Evolutionary conservation across 2,888 invertebrate species (phyloP).

Genomic region (Odiellus spinosus): DNA sequence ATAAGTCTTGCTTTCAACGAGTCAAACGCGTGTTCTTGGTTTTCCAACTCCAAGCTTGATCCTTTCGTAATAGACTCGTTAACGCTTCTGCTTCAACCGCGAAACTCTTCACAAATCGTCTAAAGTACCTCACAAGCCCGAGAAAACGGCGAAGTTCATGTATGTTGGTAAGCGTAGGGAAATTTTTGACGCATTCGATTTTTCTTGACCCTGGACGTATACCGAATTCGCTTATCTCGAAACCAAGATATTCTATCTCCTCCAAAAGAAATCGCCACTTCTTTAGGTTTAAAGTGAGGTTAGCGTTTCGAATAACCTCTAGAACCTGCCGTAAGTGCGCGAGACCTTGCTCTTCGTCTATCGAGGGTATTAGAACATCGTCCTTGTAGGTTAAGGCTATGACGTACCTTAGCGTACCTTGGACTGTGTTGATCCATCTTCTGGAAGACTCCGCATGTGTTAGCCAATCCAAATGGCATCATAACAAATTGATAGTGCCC

Average conservation of each 20-base stretch:
- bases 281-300: background rate
- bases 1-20: too few relatives aligned
- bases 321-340: background rate
- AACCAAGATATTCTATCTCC: background rate
- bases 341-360: background rate
- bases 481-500: background rate
- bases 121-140: background rate
- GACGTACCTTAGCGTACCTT: background rate
- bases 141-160: slow-evolving; percentile 3
- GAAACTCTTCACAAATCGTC: slow-evolving; percentile 1
- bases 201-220: background rate
- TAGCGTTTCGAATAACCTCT: background rate
- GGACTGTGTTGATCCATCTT: background rate
- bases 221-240: background rate
- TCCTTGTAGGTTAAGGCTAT: background rate
- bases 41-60: too few relatives aligned
- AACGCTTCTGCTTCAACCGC: background rate
- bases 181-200: background rate
- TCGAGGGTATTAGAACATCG: slow-evolving; percentile 2
- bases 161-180: background rate
- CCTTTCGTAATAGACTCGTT: too few relatives aligned
- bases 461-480: background rate
- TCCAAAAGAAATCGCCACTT: slow-evolving; percentile 1
- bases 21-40: too few relatives aligned
- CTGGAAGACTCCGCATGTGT: background rate